These are phyloP conservation scores for Idaea dimidiata DNA, from an alignment of 2,888 invertebrate species.

Conservation along the genomic window DNA sequence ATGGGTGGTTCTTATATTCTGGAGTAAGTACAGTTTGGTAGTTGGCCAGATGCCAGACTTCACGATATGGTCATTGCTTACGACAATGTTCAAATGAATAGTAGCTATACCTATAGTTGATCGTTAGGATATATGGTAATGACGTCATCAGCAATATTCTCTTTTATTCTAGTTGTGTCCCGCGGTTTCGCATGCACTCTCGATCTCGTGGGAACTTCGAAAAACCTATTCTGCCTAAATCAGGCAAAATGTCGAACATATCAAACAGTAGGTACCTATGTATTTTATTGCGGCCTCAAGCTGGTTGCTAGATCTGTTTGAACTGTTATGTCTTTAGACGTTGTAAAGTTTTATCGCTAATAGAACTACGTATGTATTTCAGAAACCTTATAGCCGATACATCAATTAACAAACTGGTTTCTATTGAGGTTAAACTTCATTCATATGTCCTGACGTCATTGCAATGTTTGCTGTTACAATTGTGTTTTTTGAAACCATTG, in stretches of 20 bases:
- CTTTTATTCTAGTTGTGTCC: slow-evolving; percentile 14
- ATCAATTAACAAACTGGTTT: neutral
- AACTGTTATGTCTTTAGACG: neutral
- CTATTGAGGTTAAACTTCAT: neutral
- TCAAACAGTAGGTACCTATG: neutral
- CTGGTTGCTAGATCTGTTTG: neutral
- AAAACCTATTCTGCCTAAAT: too few relatives aligned
- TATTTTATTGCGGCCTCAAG: neutral
- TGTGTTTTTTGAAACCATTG: neutral
- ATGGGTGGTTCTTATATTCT: slow-evolving; percentile 24
- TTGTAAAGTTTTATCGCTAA: neutral
- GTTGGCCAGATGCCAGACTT: slow-evolving; percentile 50
- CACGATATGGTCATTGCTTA: slow-evolving; percentile 44
- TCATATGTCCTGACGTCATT: neutral
- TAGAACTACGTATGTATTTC: neutral
- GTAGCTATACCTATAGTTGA: neutral
- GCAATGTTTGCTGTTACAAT: neutral
- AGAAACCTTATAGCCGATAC: neutral
- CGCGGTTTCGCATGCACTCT: slow-evolving; percentile 5
- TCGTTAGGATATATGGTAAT: slow-evolving; percentile 22
- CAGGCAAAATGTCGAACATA: neutral
- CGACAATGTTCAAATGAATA: slow-evolving; percentile 17
- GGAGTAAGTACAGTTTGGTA: slow-evolving; percentile 39
- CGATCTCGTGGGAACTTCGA: too few relatives aligned
- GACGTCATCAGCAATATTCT: slow-evolving; percentile 16